phyloP scores from a whole-genome alignment of 2,797 vertebrate genomes.

The Mormyrops boulengeri region DNA sequence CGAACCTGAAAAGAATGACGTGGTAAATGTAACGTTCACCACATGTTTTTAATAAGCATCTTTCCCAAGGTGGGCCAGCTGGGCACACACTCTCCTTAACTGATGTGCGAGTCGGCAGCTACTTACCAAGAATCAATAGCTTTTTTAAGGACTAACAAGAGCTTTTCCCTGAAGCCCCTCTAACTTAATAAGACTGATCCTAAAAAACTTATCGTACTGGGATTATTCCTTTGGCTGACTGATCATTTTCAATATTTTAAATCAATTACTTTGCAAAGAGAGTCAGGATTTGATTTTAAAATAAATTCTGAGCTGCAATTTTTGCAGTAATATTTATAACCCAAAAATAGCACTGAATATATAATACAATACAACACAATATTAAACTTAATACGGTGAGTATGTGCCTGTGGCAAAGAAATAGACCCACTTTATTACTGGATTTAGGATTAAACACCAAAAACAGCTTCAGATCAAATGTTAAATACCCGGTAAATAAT shows the following conservation, averaged over 20 bases:
- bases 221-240: not conserved
- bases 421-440: not conserved
- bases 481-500: not conserved
- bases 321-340: not conserved
- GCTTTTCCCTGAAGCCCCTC: not conserved
- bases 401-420: not conserved
- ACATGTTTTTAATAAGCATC: not conserved
- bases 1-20: conserved; percentile 65
- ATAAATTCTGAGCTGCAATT: not conserved
- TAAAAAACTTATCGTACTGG: not conserved
- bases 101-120: not conserved
- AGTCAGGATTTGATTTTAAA: not conserved
- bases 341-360: not conserved
- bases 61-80: not conserved
- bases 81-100: not conserved
- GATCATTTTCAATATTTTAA: not conserved
- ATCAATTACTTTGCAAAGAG: not conserved
- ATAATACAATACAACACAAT: not conserved
- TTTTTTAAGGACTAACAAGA: not conserved
- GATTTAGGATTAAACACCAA: not conserved
- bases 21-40: not conserved
- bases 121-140: not conserved
- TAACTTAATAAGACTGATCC: not conserved
- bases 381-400: not conserved
- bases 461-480: not conserved